Percentiles rank a stretch among this genome's conserved stretches.
These are phyloP conservation scores for Uria aalge DNA, from an alignment of 2,113 vertebrate species.

Conservation along the genomic window DNA sequence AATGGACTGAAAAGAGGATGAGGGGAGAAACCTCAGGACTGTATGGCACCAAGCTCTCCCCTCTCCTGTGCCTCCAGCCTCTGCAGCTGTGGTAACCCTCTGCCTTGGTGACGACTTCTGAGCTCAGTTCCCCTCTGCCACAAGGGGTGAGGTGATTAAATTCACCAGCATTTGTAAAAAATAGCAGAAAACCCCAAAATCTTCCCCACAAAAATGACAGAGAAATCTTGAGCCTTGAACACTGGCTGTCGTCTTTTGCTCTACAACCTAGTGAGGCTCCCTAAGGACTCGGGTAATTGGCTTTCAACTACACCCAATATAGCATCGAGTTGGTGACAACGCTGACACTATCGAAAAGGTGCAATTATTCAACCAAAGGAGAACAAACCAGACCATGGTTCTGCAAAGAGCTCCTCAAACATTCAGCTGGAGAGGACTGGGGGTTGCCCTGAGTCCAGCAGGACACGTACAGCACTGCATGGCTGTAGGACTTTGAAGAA, in stretches of 20 bases:
- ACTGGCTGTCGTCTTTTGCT: not conserved
- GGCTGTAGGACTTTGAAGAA: not conserved
- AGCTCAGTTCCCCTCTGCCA: not conserved
- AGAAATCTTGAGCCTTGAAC: not conserved
- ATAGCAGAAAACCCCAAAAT: not conserved
- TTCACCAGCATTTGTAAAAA: not conserved
- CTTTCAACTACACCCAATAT: not conserved
- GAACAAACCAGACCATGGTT: not conserved
- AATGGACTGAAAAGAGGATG: not conserved
- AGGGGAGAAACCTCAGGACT: not conserved
- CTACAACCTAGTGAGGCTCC: not conserved
- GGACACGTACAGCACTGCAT: not conserved
- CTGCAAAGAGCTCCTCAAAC: not conserved
- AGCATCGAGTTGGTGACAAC: too few relatives aligned
- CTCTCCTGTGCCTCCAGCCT: not conserved
- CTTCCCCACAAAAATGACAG: not conserved
- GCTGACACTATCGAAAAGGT: not conserved
- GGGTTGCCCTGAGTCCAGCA: fast-evolving
- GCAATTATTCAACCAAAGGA: not conserved
- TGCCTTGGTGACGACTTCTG: not conserved
- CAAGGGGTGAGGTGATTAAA: not conserved
- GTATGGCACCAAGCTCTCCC: fast-evolving
- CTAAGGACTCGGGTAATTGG: not conserved
- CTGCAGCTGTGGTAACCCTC: not conserved
- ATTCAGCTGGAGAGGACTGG: not conserved